Conservation (phyloP, 2,888 invertebrate species). For the Hemithea aestivaria region DNA sequence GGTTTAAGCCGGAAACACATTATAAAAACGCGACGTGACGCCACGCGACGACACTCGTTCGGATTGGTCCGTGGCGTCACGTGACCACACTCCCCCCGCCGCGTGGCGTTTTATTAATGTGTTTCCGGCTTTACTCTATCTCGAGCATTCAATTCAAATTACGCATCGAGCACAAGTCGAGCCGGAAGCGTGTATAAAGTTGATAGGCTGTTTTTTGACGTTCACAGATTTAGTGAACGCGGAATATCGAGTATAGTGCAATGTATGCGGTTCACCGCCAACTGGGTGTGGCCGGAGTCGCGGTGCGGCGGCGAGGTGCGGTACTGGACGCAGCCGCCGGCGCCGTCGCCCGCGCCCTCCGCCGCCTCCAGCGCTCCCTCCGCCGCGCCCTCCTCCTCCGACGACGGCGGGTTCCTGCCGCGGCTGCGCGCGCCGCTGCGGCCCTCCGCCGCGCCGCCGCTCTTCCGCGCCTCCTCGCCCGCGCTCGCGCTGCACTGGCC, state of each 20-base stretch:
- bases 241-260: slow-evolving; percentile 95
- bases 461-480: slow-evolving; percentile 69
- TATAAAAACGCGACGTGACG: too few relatives aligned
- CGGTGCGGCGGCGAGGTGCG: slow-evolving; percentile 75
- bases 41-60: too few relatives aligned
- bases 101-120: too few relatives aligned
- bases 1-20: too few relatives aligned
- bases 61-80: too few relatives aligned
- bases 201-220: slow-evolving; percentile 25
- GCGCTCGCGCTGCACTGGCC: slow-evolving; percentile 65
- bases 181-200: slow-evolving; percentile 12
- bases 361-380: slow-evolving; percentile 52
- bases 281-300: slow-evolving; percentile 88
- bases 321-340: slow-evolving; percentile 43
- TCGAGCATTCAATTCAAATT: too few relatives aligned
- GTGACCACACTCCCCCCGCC: too few relatives aligned
- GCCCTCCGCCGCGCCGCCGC: slow-evolving; percentile 82
- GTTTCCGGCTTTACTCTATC: too few relatives aligned
- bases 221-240: slow-evolving; percentile 92
- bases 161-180: too few relatives aligned
- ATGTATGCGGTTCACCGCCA: slow-evolving; percentile 76
- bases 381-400: slow-evolving; percentile 80
- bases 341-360: slow-evolving; percentile 49
- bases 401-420: slow-evolving; percentile 91
- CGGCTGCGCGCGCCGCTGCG: slow-evolving; percentile 62